phyloP scores from a whole-genome alignment of 2,113 vertebrate genomes.

The Pseudorectes ferrugineus region DNA sequence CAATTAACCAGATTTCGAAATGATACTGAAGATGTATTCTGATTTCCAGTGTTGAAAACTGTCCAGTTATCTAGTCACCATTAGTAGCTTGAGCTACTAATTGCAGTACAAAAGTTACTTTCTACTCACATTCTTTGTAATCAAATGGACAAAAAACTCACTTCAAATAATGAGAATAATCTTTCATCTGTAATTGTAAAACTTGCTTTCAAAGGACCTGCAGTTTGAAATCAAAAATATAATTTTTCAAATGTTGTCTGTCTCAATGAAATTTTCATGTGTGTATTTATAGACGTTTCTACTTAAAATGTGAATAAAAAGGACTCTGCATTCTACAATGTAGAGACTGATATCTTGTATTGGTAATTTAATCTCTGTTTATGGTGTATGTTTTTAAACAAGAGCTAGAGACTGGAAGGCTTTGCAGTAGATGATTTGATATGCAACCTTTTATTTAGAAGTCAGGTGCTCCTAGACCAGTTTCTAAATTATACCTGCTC shows the following conservation, averaged over 20 bases:
- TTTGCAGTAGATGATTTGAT: not conserved
- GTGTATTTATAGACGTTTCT: not conserved
- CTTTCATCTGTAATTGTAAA: not conserved
- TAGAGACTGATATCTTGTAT: not conserved
- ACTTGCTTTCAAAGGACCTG: not conserved
- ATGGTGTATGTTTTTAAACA: not conserved
- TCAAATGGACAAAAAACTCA: not conserved
- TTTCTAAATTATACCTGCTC: not conserved
- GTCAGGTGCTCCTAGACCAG: not conserved
- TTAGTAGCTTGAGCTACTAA: not conserved
- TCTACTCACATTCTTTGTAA: not conserved
- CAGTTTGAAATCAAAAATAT: not conserved
- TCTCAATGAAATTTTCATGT: not conserved
- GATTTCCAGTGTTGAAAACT: not conserved
- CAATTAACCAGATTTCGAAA: not conserved
- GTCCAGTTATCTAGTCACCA: not conserved
- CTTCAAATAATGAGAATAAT: not conserved
- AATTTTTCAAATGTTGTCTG: not conserved
- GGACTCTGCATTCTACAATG: not conserved
- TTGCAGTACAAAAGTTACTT: not conserved
- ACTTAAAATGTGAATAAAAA: not conserved
- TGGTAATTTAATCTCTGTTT: not conserved
- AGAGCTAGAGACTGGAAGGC: not conserved
- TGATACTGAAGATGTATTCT: not conserved
- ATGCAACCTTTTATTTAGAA: not conserved